phyloP scores from a whole-genome alignment of 2,888 invertebrate species.

The Cataglyphis altisquamis region DNA sequence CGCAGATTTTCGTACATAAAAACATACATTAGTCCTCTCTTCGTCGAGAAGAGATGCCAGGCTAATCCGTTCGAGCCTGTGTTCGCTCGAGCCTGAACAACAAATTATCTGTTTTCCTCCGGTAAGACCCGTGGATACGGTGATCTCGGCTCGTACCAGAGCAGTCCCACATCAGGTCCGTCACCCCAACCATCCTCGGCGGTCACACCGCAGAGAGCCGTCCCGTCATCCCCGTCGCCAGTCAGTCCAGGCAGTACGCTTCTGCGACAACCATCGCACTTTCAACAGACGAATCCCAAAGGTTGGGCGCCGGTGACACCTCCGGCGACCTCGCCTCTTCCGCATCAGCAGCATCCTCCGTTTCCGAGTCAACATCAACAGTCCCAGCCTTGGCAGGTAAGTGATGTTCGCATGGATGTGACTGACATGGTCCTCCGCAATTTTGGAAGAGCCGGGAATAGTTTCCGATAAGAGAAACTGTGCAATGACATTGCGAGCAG shows the following conservation, averaged over 20 bases:
- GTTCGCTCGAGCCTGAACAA: slow-evolving; percentile 61
- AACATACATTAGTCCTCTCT: background rate
- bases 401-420: slow-evolving; percentile 56
- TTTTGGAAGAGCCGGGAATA: slow-evolving; percentile 3
- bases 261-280: slow-evolving; percentile 81
- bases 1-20: background rate
- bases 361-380: slow-evolving; percentile 62
- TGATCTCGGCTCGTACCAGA: slow-evolving; percentile 82
- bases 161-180: slow-evolving; percentile 80
- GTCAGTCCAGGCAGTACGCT: slow-evolving; percentile 83
- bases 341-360: slow-evolving; percentile 67
- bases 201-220: slow-evolving; percentile 71
- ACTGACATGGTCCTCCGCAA: slow-evolving; percentile 56
- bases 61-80: background rate
- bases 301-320: slow-evolving; percentile 87
- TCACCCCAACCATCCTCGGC: slow-evolving; percentile 78
- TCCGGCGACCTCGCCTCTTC: slow-evolving; percentile 86
- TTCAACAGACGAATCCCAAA: slow-evolving; percentile 76
- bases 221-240: slow-evolving; percentile 80
- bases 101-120: slow-evolving; percentile 68
- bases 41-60: background rate
- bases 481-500: background rate
- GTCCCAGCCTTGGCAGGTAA: slow-evolving; percentile 72
- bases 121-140: slow-evolving; percentile 83
- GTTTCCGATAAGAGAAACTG: slow-evolving; percentile 10